These are phyloP conservation scores for Haemorhous mexicanus DNA, from an alignment of 2,113 vertebrate species.

Conservation along the genomic window DNA sequence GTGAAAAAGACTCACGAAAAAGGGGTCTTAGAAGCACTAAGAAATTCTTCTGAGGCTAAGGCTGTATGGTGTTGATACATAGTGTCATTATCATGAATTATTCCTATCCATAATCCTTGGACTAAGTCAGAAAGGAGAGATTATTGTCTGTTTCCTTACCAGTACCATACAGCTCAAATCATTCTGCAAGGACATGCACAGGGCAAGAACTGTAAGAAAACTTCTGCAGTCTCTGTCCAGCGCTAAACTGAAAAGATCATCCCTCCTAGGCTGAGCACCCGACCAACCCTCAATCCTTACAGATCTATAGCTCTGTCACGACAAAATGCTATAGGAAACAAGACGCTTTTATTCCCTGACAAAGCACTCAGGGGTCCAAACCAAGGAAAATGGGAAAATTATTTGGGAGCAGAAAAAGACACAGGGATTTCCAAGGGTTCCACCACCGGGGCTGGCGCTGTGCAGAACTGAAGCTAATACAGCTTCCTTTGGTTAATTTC, in stretches of 20 bases:
- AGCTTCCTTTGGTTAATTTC: neutral
- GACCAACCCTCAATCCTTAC: neutral
- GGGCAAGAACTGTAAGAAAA: neutral
- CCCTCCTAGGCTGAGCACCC: neutral
- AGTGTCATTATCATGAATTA: neutral
- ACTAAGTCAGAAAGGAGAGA: neutral
- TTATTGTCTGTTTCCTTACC: neutral
- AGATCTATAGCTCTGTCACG: neutral
- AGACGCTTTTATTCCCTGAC: neutral
- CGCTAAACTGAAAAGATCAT: neutral
- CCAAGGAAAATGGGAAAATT: neutral
- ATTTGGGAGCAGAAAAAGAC: neutral
- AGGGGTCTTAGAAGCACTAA: neutral
- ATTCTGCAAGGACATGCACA: neutral
- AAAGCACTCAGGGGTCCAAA: neutral
- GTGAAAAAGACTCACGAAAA: neutral
- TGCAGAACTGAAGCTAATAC: fast-evolving
- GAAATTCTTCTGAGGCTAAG: neutral
- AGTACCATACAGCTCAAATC: neutral
- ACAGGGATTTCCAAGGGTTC: neutral
- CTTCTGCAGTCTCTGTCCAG: neutral
- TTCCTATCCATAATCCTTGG: neutral
- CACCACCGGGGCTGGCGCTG: fast-evolving
- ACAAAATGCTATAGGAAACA: fast-evolving
- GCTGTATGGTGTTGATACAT: neutral